Conservation (phyloP, 2,888 invertebrate genomes). For the Eupithecia abbreviata region DNA sequence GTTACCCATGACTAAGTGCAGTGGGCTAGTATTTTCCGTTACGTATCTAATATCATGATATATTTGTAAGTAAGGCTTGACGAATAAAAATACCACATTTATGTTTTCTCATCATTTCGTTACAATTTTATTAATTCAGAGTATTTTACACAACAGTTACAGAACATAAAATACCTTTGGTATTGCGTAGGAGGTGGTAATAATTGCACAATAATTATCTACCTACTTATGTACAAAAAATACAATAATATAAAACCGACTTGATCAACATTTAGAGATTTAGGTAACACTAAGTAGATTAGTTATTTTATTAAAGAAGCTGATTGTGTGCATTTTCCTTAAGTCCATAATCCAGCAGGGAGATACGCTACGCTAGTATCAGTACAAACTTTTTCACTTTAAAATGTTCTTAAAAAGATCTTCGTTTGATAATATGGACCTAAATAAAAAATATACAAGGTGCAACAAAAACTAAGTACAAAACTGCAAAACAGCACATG, state of each 20-base stretch:
- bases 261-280: constrained; percentile 38
- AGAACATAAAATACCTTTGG: constrained; percentile 81
- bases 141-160: constrained; percentile 81
- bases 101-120: constrained; percentile 47
- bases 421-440: neutral
- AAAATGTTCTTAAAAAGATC: neutral
- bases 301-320: neutral
- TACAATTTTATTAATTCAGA: constrained; percentile 75
- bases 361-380: neutral
- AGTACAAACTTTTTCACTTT: neutral
- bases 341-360: neutral
- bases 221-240: constrained; percentile 81
- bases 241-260: constrained; percentile 72
- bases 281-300: constrained; percentile 1
- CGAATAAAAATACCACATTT: constrained; percentile 15
- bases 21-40: no score
- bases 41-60: no score
- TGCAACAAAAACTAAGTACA: no score
- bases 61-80: neutral
- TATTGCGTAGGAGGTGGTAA: constrained; percentile 72
- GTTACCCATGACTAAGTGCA: no score
- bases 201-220: constrained; percentile 80
- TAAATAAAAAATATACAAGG: neutral
- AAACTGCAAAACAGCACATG: no score
- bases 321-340: neutral